These are phyloP conservation scores for Octopus sinensis DNA, from an alignment of 1,140 invertebrate genomes.

Conservation along the genomic window DNA sequence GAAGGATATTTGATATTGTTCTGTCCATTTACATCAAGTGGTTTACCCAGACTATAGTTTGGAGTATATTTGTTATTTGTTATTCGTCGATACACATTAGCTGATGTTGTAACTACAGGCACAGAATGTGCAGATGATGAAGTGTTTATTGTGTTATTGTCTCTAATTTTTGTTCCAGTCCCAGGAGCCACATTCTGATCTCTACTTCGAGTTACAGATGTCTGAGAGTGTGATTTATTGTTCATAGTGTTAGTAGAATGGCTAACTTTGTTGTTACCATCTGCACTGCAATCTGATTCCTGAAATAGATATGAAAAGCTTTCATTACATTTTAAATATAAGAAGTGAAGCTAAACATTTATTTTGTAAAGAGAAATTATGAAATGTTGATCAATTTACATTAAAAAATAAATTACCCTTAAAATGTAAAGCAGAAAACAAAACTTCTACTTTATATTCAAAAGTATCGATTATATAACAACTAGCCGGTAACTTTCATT, in stretches of 20 bases:
- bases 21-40: too few relatives aligned
- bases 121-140: too few relatives aligned
- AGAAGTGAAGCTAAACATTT: neutral
- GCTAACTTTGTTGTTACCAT: neutral
- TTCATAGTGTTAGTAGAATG: neutral
- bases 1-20: too few relatives aligned
- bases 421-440: neutral
- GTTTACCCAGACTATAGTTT: too few relatives aligned
- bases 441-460: neutral
- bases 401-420: neutral
- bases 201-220: conserved; percentile 26
- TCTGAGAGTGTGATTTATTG: conserved; percentile 12
- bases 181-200: conserved; percentile 24
- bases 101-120: too few relatives aligned
- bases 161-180: conserved; percentile 27
- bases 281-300: conserved; percentile 22
- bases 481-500: neutral
- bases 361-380: neutral
- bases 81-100: too few relatives aligned
- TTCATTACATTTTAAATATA: neutral
- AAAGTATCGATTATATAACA: neutral
- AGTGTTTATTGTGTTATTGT: conserved; percentile 32
- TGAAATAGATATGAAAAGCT: neutral
- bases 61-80: too few relatives aligned
- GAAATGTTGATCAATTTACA: neutral